Evolutionary conservation across 2,888 invertebrate genomes (phyloP), one percentile per base, ranked within the genome.

Genomic region (Agrotis exclamationis): DNA sequence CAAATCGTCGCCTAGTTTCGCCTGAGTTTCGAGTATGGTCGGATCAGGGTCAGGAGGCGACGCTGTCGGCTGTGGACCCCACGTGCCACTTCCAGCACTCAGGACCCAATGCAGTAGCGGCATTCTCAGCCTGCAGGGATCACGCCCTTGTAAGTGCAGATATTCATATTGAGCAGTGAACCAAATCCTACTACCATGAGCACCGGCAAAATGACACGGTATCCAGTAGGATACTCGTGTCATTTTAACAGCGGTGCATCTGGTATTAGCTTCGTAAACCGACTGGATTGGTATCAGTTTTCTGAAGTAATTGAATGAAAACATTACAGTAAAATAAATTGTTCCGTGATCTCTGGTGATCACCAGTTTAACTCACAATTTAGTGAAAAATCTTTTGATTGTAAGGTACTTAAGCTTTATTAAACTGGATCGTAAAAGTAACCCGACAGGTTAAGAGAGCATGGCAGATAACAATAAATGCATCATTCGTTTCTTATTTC

Each of bases 21-120:
- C 96, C 97, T 0, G 91, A 95, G 82, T 97, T 98, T 87, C 96
- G 97, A 88, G 96, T 97, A 53, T 97, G 97, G 94, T 93, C 97
- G 39, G 94, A 95, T 60, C 74, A 85, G 6, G 93, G 94, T 7
- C 94, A 91, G 54, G 93, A 96, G 72, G 90, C 91, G n/a, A 90
- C 92, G 7, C 86, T 93, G 58, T 93, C 95, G 1, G 85, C 88
- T 2, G 90, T 91, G 7, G 94, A 94, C 74, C 83, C 94, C 20
- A 94, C 96, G 50, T 98, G 98, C 88, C 97, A 98, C 89, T 98
- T 97, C 91, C 92, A 97, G 59, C 97, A 98, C 89, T 88, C 94
- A 5, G 97, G 97, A 78, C 93, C 93, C 1, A 92, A 91, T 18
- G 95, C 96, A 33, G 97, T 97, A 1, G 98, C 98, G 13, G 97